These are phyloP conservation scores for Nymphalis c-album DNA, from an alignment of 2,888 invertebrate genomes.

Conservation along the genomic window DNA sequence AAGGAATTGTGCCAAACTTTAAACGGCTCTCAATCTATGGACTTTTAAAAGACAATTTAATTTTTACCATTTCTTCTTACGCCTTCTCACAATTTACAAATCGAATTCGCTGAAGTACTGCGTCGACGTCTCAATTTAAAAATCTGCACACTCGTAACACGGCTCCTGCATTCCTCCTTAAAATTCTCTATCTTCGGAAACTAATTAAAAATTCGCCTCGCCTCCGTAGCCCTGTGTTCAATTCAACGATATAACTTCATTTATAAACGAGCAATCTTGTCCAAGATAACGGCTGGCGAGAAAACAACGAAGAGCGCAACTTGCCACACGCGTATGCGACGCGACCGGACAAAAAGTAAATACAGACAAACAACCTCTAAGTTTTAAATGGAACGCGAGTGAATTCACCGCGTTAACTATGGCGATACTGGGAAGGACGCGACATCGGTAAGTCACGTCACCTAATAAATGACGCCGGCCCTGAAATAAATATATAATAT, in stretches of 20 bases:
- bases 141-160: slow-evolving; percentile 69
- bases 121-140: slow-evolving; percentile 76
- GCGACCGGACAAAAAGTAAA: slow-evolving; percentile 66
- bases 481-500: slow-evolving; percentile 80
- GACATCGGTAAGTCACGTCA: slow-evolving; percentile 81
- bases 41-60: no score
- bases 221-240: slow-evolving; percentile 73
- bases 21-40: no score
- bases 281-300: slow-evolving; percentile 77
- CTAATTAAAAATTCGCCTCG: slow-evolving; percentile 81
- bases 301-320: slow-evolving; percentile 78
- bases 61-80: background rate
- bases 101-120: slow-evolving; percentile 56
- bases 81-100: slow-evolving; percentile 62
- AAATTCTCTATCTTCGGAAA: slow-evolving; percentile 80
- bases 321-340: slow-evolving; percentile 73
- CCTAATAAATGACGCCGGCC: slow-evolving; percentile 77
- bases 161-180: slow-evolving; percentile 75
- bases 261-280: slow-evolving; percentile 81
- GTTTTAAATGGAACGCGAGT: slow-evolving; percentile 79
- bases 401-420: slow-evolving; percentile 79
- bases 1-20: no score
- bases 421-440: slow-evolving; percentile 80
- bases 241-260: slow-evolving; percentile 81
- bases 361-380: slow-evolving; percentile 69